Percentiles rank a stretch among this genome's conserved stretches.
phyloP scores from a whole-genome alignment of 2,888 invertebrate species.

The Troides oblongomaculatus region DNA sequence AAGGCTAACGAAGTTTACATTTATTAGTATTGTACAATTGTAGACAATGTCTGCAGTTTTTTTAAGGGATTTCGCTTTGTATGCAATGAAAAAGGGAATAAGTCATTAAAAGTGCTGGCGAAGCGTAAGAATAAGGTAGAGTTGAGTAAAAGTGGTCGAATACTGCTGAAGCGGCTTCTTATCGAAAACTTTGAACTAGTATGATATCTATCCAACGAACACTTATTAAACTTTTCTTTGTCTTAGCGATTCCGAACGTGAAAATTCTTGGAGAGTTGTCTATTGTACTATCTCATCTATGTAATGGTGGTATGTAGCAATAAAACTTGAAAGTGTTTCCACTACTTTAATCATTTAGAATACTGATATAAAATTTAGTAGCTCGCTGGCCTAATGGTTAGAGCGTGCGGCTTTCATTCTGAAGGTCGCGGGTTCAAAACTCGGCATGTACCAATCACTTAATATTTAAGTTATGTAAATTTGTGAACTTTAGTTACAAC shows the following conservation, averaged over 20 bases:
- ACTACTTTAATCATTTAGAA: neutral
- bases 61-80: constrained; percentile 53
- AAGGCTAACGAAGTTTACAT: neutral
- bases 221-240: constrained; percentile 70
- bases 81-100: constrained; percentile 58
- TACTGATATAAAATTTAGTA: no score
- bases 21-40: constrained; percentile 22
- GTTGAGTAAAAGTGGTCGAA: constrained; percentile 65
- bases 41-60: constrained; percentile 40
- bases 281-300: constrained; percentile 40
- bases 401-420: no score
- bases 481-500: no score
- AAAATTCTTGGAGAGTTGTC: constrained; percentile 53
- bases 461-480: no score
- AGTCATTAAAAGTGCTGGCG: constrained; percentile 75
- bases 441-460: no score
- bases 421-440: no score
- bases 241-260: constrained; percentile 55
- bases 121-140: constrained; percentile 65
- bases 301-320: constrained; percentile 27
- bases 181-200: constrained; percentile 69
- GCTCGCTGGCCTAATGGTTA: no score
- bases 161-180: constrained; percentile 53
- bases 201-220: constrained; percentile 57
- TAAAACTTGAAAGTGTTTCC: constrained; percentile 12